Evolutionary conservation across 1,140 invertebrate genomes (phyloP).

Genomic region (Pseudomyrmex flavicornis): DNA sequence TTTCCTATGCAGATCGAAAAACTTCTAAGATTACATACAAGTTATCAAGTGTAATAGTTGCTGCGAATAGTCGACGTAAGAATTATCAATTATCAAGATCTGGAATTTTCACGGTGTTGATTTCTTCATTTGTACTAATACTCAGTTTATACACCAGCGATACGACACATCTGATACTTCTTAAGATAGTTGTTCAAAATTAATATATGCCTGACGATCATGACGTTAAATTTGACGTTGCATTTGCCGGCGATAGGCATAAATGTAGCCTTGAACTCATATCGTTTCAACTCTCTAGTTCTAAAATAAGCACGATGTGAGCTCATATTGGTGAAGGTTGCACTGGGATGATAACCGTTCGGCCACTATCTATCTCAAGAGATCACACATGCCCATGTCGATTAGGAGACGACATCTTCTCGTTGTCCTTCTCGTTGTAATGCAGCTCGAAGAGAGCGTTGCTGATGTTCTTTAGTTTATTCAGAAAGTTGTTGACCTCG

Average conservation of each 20-base stretch:
- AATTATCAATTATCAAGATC: slow-evolving; percentile 73
- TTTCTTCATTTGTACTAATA: slow-evolving; percentile 60
- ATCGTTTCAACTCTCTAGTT: too few species aligned
- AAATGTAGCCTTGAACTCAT: slow-evolving; percentile 69
- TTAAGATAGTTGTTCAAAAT: slow-evolving; percentile 48
- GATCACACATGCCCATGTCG: not conserved
- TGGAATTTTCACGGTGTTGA: slow-evolving; percentile 71
- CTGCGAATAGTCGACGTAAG: slow-evolving; percentile 25
- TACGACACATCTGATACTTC: slow-evolving; percentile 35
- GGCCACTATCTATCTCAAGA: slow-evolving; percentile 33
- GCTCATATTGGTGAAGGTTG: slow-evolving; percentile 31
- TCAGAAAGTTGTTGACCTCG: slow-evolving; percentile 28
- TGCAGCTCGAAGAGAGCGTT: slow-evolving; percentile 60
- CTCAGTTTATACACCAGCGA: slow-evolving; percentile 57
- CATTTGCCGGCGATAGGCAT: slow-evolving; percentile 77
- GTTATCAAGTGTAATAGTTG: slow-evolving; percentile 52
- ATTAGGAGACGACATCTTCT: not conserved
- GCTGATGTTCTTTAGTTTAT: not conserved
- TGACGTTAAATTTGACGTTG: slow-evolving; percentile 70
- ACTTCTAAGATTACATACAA: not conserved
- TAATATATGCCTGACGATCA: slow-evolving; percentile 38
- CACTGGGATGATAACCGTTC: slow-evolving; percentile 69
- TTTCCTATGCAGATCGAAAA: too few species aligned
- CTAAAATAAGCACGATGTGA: too few species aligned
- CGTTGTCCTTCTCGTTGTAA: slow-evolving; percentile 54